These are phyloP conservation scores for Tauraco erythrolophus DNA, from an alignment of 2,113 vertebrate species.

Conservation along the genomic window DNA sequence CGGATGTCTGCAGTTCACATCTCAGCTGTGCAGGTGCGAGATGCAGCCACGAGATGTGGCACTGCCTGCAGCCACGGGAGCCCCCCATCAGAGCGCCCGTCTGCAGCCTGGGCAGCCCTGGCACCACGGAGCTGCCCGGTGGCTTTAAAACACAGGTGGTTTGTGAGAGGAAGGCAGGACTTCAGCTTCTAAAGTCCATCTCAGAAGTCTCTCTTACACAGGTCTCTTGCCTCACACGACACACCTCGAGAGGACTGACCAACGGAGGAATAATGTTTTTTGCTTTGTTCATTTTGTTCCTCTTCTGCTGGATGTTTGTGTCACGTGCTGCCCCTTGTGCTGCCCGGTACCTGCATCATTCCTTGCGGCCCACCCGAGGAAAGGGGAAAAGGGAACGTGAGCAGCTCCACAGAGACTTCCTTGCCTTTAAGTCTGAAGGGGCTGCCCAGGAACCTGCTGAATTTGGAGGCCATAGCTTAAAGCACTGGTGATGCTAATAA, in stretches of 20 bases:
- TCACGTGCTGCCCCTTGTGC: neutral
- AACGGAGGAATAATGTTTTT: neutral
- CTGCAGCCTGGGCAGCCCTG: neutral
- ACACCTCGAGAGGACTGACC: neutral
- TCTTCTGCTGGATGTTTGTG: neutral
- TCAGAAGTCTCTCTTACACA: neutral
- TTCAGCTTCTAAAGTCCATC: neutral
- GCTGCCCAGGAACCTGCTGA: neutral
- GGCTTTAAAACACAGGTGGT: neutral
- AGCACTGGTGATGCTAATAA: neutral
- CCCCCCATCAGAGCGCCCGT: rapidly evolving
- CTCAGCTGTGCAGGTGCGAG: rapidly evolving
- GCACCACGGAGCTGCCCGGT: rapidly evolving
- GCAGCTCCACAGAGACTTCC: neutral
- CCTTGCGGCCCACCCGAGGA: neutral
- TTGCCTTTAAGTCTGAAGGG: neutral
- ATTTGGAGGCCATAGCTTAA: neutral
- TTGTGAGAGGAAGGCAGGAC: neutral
- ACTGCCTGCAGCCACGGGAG: rapidly evolving
- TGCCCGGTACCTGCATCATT: neutral
- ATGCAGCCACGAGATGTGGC: no score
- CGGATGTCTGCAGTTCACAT: rapidly evolving
- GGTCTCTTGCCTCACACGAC: neutral
- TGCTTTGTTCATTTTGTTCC: neutral
- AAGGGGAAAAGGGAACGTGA: neutral